Percentiles rank a stretch among this genome's conserved stretches.
Conservation (phyloP, 1,140 invertebrate genomes). For the Coboldia fuscipes region DNA sequence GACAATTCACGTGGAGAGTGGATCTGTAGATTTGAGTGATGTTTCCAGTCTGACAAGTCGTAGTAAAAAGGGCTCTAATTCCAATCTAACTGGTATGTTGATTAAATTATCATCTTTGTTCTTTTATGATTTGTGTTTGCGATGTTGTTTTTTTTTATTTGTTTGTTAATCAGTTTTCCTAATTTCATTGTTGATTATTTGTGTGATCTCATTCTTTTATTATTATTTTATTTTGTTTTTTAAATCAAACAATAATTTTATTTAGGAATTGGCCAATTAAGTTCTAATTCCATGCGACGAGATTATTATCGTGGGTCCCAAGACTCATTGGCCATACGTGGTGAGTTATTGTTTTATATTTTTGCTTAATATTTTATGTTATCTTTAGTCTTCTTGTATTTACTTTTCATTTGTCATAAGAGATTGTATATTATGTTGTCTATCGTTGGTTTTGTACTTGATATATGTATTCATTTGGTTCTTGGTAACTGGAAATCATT, state of each 20-base stretch:
- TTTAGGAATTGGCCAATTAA: constrained; percentile 16
- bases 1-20: constrained; percentile 69
- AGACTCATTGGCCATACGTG: constrained; percentile 53
- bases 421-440: neutral
- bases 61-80: constrained; percentile 58
- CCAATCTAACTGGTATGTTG: constrained; percentile 52
- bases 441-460: constrained; percentile 1
- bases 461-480: neutral
- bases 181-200: constrained; percentile 16
- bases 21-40: constrained; percentile 46
- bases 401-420: too few relatives aligned
- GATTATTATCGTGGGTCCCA: constrained; percentile 73
- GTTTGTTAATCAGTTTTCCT: constrained; percentile 9
- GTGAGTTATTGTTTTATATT: constrained; percentile 21
- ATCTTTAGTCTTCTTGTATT: neutral
- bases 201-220: constrained; percentile 18
- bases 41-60: constrained; percentile 47
- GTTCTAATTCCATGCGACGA: constrained; percentile 47
- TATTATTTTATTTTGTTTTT: constrained; percentile 10
- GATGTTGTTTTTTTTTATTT: constrained; percentile 8
- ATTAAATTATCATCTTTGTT: constrained; percentile 4
- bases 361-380: constrained; percentile 9
- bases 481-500: neutral
- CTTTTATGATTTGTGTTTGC: constrained; percentile 6
- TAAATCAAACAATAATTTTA: too few relatives aligned